Conservation (phyloP, 2,797 vertebrate species). For the Tokudaia muenninki region DNA sequence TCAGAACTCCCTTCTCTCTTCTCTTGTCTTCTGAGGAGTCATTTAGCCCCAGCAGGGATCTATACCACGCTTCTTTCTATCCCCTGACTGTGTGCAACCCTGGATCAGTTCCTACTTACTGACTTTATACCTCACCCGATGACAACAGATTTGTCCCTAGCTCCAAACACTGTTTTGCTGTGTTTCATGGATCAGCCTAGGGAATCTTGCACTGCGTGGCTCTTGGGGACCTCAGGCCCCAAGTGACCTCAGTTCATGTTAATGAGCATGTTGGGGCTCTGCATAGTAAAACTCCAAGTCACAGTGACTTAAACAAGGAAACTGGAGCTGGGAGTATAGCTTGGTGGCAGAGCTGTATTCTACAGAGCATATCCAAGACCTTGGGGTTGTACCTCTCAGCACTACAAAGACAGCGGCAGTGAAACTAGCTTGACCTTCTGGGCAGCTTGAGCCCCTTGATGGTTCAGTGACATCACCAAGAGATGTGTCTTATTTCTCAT, state of each 20-base stretch:
- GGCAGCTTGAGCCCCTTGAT: background rate
- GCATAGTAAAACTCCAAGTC: background rate
- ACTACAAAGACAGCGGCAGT: background rate
- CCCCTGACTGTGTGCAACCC: background rate
- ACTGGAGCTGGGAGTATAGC: background rate
- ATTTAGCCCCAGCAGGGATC: background rate
- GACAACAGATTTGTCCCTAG: background rate
- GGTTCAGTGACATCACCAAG: background rate
- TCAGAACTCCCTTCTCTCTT: background rate
- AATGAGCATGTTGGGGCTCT: background rate
- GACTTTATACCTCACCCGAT: background rate
- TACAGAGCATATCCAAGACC: background rate
- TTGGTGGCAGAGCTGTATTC: background rate
- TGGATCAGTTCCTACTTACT: background rate
- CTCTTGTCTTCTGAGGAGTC: background rate
- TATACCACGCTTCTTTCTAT: background rate
- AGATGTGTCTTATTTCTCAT: background rate
- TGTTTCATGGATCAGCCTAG: background rate
- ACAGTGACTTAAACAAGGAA: constrained; percentile 14
- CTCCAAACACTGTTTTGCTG: background rate
- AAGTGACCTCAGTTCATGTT: background rate
- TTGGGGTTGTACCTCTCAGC: background rate
- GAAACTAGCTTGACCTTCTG: background rate
- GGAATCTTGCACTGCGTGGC: background rate
- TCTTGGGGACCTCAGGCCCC: background rate